Conservation (phyloP, 1,140 invertebrate species). For the Stegodyphus dumicola region DNA sequence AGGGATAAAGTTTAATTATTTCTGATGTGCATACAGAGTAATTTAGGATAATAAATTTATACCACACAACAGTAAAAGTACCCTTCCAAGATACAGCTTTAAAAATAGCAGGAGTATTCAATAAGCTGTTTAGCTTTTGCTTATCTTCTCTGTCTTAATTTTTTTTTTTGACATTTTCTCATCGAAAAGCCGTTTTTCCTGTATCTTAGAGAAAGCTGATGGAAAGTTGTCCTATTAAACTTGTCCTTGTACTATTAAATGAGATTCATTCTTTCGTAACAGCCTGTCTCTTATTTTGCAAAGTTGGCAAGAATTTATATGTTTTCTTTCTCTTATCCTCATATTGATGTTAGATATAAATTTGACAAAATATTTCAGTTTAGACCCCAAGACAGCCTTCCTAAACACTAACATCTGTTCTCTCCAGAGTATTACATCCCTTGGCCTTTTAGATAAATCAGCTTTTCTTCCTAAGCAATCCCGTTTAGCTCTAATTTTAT, state of each 20-base stretch:
- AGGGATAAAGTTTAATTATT: no score
- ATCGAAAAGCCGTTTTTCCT: neutral
- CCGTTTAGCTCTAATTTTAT: neutral
- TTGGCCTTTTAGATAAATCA: neutral
- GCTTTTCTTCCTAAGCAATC: neutral
- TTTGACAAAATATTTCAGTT: neutral
- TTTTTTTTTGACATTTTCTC: neutral
- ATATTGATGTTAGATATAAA: conserved; percentile 7
- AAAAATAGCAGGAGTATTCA: neutral
- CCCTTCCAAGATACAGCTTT: neutral
- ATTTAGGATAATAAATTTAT: no score
- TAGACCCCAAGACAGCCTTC: neutral
- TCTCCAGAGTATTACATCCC: neutral
- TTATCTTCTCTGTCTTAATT: neutral
- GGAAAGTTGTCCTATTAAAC: neutral
- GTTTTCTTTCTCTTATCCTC: neutral
- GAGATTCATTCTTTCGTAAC: neutral
- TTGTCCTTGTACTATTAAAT: neutral
- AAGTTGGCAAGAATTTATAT: neutral
- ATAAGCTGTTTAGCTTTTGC: neutral
- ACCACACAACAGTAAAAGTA: no score
- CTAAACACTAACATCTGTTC: neutral
- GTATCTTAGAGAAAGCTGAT: neutral
- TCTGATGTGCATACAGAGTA: no score
- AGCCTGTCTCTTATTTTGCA: conserved; percentile 2